Evolutionary conservation across 1,140 invertebrate species (phyloP).

Genomic region (Aphis craccivora): DNA sequence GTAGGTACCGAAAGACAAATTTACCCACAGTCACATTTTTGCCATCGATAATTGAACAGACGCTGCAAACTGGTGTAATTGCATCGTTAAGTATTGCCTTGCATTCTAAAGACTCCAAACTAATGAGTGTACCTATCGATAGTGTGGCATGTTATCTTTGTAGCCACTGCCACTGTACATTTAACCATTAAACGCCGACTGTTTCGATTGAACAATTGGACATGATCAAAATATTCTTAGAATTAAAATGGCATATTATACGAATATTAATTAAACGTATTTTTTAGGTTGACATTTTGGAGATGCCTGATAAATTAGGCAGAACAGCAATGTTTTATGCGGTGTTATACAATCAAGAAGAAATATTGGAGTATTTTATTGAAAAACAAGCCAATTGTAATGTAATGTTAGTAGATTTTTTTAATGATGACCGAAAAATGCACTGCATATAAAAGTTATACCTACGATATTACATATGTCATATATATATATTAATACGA

Average conservation of each 20-base stretch:
- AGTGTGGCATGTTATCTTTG: constrained; percentile 14
- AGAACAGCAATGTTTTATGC: constrained; percentile 52
- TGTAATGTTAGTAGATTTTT: constrained; percentile 35
- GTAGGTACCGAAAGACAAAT: constrained; percentile 43
- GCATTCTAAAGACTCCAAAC: constrained; percentile 48
- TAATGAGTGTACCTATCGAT: constrained; percentile 6
- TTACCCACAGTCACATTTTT: constrained; percentile 51
- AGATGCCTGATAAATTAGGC: constrained; percentile 38
- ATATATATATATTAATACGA: not conserved
- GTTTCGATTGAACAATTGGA: not conserved
- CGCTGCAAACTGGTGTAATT: constrained; percentile 48
- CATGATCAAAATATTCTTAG: constrained; percentile 25
- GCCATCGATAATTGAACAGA: constrained; percentile 39
- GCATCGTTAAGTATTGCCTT: constrained; percentile 43
- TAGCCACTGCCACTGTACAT: not conserved
- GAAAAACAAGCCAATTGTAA: constrained; percentile 45
- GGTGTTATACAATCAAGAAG: constrained; percentile 51
- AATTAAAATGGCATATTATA: not conserved
- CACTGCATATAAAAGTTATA: not conserved
- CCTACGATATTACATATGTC: not conserved
- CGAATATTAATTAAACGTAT: not conserved
- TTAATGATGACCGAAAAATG: not conserved
- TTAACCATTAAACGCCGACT: not conserved
- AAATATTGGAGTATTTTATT: constrained; percentile 49
- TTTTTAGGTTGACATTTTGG: constrained; percentile 49